Percentiles rank a stretch among this genome's conserved stretches.
Conservation (phyloP, 2,113 vertebrate genomes). For the Neolamprologus modestus region DNA sequence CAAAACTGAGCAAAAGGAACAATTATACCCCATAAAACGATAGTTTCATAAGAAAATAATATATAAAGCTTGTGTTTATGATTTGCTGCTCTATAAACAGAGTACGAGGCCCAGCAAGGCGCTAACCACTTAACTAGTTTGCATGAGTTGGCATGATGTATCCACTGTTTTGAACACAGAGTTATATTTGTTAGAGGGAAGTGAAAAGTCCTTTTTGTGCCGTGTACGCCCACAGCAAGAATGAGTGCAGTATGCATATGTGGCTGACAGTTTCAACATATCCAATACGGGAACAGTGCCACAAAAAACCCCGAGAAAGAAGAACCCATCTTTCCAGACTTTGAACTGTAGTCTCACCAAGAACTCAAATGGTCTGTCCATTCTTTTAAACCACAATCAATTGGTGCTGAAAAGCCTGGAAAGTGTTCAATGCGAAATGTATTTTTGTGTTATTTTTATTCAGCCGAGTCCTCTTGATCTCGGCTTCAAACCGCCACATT, state of each 20-base stretch:
- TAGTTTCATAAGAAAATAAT: not conserved
- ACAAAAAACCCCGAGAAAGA: not conserved
- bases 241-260: not conserved
- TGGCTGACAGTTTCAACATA: not conserved
- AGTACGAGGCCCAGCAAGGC: not conserved
- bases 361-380: conserved; percentile 16
- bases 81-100: not conserved
- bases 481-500: conserved; percentile 37
- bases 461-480: conserved; percentile 31
- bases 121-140: not conserved
- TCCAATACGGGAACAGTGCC: not conserved
- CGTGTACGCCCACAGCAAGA: not conserved
- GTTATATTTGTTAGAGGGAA: not conserved
- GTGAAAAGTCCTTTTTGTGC: not conserved
- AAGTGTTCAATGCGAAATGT: conserved; percentile 32
- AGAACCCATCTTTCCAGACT: conserved; percentile 13
- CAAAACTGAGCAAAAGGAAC: not conserved
- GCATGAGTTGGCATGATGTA: not conserved
- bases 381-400: conserved; percentile 45
- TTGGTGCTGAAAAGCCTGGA: conserved; percentile 36
- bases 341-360: conserved; percentile 13
- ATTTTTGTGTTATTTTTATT: conserved; percentile 51
- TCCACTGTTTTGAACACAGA: not conserved
- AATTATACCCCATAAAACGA: not conserved
- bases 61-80: not conserved